Evolutionary conservation across 1,140 invertebrate genomes (phyloP).

Genomic region (Drosophila equinoxialis): DNA sequence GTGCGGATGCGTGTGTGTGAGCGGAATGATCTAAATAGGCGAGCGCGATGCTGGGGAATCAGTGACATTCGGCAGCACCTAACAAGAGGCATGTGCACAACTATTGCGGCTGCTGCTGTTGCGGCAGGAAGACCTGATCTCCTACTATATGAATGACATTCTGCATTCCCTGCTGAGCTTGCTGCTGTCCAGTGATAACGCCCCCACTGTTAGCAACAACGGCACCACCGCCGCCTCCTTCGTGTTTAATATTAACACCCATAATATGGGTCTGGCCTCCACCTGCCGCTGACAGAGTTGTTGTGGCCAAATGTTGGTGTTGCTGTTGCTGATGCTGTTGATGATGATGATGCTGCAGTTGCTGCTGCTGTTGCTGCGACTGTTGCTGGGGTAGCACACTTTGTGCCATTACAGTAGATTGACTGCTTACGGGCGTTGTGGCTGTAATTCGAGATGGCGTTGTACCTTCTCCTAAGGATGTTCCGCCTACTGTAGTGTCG

Average conservation of each 20-base stretch:
- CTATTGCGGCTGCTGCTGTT: constrained; percentile 56
- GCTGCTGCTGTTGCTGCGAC: constrained; percentile 46
- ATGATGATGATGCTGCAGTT: constrained; percentile 36
- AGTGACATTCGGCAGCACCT: constrained; percentile 18
- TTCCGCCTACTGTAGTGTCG: constrained; percentile 50
- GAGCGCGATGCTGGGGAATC: neutral
- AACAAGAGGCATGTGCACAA: constrained; percentile 24
- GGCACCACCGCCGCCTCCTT: constrained; percentile 35
- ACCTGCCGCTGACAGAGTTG: constrained; percentile 52
- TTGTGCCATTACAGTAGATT: constrained; percentile 56
- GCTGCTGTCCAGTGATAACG: constrained; percentile 36
- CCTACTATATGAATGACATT: constrained; percentile 81
- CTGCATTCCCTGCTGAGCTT: constrained; percentile 69
- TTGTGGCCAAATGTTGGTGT: constrained; percentile 60
- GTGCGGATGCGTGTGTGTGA: constrained; percentile 29
- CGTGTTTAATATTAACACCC: constrained; percentile 61
- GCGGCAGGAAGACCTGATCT: constrained; percentile 73
- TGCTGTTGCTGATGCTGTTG: constrained; percentile 36
- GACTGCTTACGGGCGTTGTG: constrained; percentile 40
- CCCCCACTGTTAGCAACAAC: constrained; percentile 27
- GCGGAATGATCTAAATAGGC: constrained; percentile 64
- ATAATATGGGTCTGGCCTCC: constrained; percentile 65
- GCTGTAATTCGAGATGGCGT: constrained; percentile 66
- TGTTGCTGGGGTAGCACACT: constrained; percentile 65
- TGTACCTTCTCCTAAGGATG: constrained; percentile 24